Evolutionary conservation across 2,797 vertebrate species (phyloP).

Genomic region (Sebastiscus tertius): DNA sequence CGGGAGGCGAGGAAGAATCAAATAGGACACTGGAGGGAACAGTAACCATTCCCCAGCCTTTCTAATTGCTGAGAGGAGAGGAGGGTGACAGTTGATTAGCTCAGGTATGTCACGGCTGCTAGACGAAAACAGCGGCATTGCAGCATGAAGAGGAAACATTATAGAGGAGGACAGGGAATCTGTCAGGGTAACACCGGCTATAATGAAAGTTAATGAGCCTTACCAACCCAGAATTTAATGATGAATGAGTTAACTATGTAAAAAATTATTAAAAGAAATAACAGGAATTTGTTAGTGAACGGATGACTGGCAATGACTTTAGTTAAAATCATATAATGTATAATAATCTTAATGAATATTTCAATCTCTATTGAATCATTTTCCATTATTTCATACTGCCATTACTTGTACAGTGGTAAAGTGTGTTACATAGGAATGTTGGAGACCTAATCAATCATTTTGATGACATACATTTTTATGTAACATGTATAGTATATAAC

Average conservation of each 20-base stretch:
- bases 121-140: slow-evolving; percentile 49
- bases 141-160: slow-evolving; percentile 54
- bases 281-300: neutral
- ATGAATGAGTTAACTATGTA: slow-evolving; percentile 12
- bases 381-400: neutral
- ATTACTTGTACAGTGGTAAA: neutral
- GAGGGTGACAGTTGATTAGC: slow-evolving; percentile 70
- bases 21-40: slow-evolving; percentile 50
- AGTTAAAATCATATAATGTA: neutral
- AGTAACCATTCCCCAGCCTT: slow-evolving; percentile 22
- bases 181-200: slow-evolving; percentile 32
- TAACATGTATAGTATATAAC: neutral
- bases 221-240: slow-evolving; percentile 8
- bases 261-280: neutral
- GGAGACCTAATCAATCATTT: neutral
- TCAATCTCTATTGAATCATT: neutral
- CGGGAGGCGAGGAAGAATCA: slow-evolving; percentile 48
- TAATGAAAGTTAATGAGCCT: slow-evolving; percentile 46
- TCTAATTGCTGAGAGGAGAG: slow-evolving; percentile 62
- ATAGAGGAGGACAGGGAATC: slow-evolving; percentile 26
- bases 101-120: slow-evolving; percentile 59
- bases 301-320: neutral
- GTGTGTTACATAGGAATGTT: neutral
- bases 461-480: neutral
- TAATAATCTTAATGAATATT: neutral